Conservation (phyloP, 2,888 invertebrate species). For the Scaptomyza flava region DNA sequence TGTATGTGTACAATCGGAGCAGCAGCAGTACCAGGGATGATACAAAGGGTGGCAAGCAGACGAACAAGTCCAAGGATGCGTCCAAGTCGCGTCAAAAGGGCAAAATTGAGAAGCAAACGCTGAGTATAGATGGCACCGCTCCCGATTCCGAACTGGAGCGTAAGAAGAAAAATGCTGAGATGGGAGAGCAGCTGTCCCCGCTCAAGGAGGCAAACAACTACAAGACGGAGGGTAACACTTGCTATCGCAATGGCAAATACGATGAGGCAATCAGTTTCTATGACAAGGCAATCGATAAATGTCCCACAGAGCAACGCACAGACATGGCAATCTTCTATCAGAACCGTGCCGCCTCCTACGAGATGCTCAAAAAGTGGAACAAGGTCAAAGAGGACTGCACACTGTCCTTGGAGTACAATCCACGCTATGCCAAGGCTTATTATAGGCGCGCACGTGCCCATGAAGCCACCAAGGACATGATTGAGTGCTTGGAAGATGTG, state of each 20-base stretch:
- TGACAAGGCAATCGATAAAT: conserved; percentile 96
- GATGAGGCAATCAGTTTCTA: conserved; percentile 96
- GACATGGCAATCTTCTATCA: conserved; percentile 97
- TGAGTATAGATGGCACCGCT: conserved; percentile 86
- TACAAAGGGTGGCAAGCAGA: conserved; percentile 12
- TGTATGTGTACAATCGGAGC: conserved; percentile 85
- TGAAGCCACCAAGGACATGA: conserved; percentile 92
- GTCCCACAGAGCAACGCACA: conserved; percentile 89
- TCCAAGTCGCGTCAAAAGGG: conserved; percentile 37
- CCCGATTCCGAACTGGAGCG: conserved; percentile 85
- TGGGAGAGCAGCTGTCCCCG: conserved; percentile 85
- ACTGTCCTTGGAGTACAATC: conserved; percentile 92
- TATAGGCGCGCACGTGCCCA: conserved; percentile 92
- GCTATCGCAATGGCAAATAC: conserved; percentile 93
- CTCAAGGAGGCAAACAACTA: conserved; percentile 90
- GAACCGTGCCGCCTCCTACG: conserved; percentile 97
- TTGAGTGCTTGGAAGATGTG: conserved; percentile 94
- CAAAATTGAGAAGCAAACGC: conserved; percentile 84
- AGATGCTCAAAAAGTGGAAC: conserved; percentile 93
- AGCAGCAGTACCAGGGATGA: conserved; percentile 36
- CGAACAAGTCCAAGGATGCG: conserved; percentile 19
- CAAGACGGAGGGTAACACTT: conserved; percentile 95
- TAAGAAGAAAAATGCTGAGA: conserved; percentile 75
- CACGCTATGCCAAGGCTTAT: conserved; percentile 94
- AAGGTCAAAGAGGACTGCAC: conserved; percentile 95